Evolutionary conservation across 1,140 invertebrate genomes (phyloP).

Genomic region (Frieseomelitta varia): DNA sequence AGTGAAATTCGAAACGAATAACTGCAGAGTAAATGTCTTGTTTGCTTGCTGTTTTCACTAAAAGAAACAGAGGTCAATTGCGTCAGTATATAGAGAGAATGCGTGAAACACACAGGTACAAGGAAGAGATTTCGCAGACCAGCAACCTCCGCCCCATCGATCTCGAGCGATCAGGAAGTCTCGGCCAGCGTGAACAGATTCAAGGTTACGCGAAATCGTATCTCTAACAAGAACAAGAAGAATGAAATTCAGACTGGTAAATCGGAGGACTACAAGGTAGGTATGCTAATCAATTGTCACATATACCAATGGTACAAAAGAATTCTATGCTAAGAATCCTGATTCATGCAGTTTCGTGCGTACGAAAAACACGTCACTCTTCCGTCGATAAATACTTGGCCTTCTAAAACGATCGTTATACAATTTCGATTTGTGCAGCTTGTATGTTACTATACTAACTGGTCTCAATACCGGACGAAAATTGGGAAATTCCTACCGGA

Average conservation of each 20-base stretch:
- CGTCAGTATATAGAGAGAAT: neutral
- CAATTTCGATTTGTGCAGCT: slow-evolving; percentile 81
- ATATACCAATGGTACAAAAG: neutral
- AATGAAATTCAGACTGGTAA: slow-evolving; percentile 83
- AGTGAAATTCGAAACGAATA: neutral
- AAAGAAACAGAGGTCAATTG: neutral
- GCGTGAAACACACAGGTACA: slow-evolving; percentile 71
- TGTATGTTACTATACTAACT: slow-evolving; percentile 98
- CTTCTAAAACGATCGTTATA: slow-evolving; percentile 74
- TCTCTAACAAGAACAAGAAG: slow-evolving; percentile 83
- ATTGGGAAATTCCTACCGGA: slow-evolving; percentile 96
- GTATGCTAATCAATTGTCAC: neutral
- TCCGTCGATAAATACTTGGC: neutral
- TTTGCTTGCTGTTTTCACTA: neutral
- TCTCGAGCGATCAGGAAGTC: slow-evolving; percentile 85
- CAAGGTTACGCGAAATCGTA: slow-evolving; percentile 85
- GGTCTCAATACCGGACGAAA: slow-evolving; percentile 97
- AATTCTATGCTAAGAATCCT: neutral
- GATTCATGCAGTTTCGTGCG: neutral
- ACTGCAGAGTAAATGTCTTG: neutral
- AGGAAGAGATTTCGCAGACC: slow-evolving; percentile 83
- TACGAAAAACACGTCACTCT: neutral
- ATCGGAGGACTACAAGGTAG: slow-evolving; percentile 84
- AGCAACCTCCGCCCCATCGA: slow-evolving; percentile 76
- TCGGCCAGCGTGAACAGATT: slow-evolving; percentile 86